Conservation (phyloP, 1,140 invertebrate species). For the Rhynchophorus ferrugineus region DNA sequence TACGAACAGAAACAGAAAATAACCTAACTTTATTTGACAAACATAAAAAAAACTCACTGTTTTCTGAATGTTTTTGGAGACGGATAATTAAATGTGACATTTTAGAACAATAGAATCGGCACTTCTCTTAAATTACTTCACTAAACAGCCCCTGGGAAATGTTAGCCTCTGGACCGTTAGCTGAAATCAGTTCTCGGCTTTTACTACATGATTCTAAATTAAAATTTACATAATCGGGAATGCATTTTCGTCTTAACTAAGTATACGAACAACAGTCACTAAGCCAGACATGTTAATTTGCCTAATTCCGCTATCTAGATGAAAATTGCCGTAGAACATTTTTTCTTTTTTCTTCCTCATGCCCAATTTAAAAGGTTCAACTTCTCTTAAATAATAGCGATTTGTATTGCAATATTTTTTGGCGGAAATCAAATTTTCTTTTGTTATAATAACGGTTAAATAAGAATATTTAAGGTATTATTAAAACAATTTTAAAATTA, state of each 20-base stretch:
- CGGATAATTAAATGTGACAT: conserved; percentile 19
- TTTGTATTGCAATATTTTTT: background rate
- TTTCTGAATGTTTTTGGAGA: background rate
- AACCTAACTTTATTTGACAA: no score
- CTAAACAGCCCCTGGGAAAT: conserved; percentile 19
- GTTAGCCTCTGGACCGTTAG: conserved; percentile 5
- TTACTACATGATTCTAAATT: conserved; percentile 23
- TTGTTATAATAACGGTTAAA: no score
- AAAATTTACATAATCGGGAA: conserved; percentile 22
- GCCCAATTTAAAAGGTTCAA: no score
- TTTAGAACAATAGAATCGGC: conserved; percentile 14
- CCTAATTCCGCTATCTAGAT: background rate
- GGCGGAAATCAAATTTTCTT: background rate
- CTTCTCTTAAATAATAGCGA: no score
- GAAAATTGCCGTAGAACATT: background rate
- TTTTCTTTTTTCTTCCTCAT: background rate
- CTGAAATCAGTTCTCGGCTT: conserved; percentile 18
- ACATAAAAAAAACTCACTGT: background rate
- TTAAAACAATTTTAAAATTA: no score
- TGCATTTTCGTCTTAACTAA: conserved; percentile 17
- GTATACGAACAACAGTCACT: background rate
- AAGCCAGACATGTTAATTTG: background rate
- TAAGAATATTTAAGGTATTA: no score
- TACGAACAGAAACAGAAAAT: no score
- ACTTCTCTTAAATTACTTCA: conserved; percentile 22